Evolutionary conservation across 2,113 vertebrate genomes (phyloP).

Genomic region (Numida meleagris): DNA sequence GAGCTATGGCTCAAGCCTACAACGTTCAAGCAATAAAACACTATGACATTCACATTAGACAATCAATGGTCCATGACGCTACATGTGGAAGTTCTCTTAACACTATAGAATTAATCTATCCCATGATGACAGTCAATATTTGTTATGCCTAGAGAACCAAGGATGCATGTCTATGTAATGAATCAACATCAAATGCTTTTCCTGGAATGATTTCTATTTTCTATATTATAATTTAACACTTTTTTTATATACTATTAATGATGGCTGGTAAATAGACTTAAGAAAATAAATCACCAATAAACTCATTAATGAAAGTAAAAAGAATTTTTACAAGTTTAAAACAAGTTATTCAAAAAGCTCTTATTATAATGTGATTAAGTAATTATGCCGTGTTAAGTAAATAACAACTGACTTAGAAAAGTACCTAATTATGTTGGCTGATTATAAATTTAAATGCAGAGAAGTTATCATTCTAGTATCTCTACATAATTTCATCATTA

Average conservation of each 20-base stretch:
- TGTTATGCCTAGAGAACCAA: neutral
- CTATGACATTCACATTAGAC: neutral
- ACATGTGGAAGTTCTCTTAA: neutral
- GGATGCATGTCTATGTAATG: neutral
- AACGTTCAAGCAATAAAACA: neutral
- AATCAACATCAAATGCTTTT: neutral
- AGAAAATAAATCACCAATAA: neutral
- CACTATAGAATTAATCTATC: neutral
- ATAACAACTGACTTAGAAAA: conserved; percentile 17
- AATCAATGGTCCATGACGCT: neutral
- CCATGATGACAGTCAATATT: neutral
- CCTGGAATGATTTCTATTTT: neutral
- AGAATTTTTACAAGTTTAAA: neutral
- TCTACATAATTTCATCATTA: neutral
- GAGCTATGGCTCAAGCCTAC: neutral
- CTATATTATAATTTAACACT: neutral
- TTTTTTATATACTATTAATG: neutral
- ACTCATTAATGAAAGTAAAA: neutral
- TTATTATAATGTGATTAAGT: neutral
- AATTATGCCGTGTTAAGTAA: neutral
- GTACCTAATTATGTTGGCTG: neutral
- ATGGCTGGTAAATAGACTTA: neutral
- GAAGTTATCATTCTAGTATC: neutral
- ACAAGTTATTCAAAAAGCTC: neutral
- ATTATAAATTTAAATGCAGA: conserved; percentile 18